Conservation (phyloP, 2,113 vertebrate genomes). For the Osmerus eperlanus region DNA sequence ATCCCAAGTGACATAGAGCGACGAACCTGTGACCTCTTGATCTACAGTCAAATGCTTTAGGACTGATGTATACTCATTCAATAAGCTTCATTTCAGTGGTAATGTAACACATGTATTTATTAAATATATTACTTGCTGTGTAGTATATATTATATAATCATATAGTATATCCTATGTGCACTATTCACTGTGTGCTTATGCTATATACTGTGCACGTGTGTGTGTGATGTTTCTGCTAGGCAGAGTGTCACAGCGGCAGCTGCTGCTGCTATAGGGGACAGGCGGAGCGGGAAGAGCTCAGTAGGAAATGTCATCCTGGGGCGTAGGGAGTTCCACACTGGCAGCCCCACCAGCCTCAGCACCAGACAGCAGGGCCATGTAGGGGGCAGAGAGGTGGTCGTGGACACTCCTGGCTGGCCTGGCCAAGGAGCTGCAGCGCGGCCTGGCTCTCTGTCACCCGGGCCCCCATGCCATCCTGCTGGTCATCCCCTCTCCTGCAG, state of each 20-base stretch:
- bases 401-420: constrained; percentile 49
- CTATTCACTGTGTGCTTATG: background rate
- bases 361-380: background rate
- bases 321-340: constrained; percentile 17
- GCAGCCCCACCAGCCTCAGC: constrained; percentile 20
- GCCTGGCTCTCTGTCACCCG: constrained; percentile 28
- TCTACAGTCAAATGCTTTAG: no score
- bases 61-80: no score
- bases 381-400: constrained; percentile 29
- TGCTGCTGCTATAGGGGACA: constrained; percentile 49
- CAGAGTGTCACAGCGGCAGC: constrained; percentile 1
- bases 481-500: constrained; percentile 20
- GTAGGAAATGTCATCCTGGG: constrained; percentile 44
- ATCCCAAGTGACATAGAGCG: no score
- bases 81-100: background rate
- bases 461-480: constrained; percentile 43
- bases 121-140: no score
- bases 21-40: no score
- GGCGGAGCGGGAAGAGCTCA: constrained; percentile 46
- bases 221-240: background rate
- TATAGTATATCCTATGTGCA: no score
- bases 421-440: constrained; percentile 28
- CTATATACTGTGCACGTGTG: background rate
- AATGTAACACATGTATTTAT: background rate
- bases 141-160: background rate